These are phyloP conservation scores for Eulithis prunata DNA, from an alignment of 2,888 invertebrate species.

Conservation along the genomic window DNA sequence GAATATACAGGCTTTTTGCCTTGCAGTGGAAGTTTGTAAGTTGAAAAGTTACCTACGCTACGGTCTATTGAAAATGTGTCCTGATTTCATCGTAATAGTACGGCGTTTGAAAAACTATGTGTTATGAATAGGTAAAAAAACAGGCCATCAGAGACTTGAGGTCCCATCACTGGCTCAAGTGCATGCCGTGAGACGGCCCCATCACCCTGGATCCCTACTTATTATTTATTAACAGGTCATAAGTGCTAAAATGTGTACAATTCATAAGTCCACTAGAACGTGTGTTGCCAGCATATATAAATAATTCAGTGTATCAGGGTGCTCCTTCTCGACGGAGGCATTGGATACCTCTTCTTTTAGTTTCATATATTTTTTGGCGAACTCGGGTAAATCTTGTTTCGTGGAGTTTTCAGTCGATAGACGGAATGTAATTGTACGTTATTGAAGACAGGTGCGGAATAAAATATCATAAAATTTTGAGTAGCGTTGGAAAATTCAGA, in stretches of 20 bases:
- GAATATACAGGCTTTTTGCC: neutral
- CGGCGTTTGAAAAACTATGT: neutral
- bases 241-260: slow-evolving; percentile 82
- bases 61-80: neutral
- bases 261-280: slow-evolving; percentile 73
- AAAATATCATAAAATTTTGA: slow-evolving; percentile 34
- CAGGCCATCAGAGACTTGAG: neutral
- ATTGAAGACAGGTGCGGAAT: slow-evolving; percentile 39
- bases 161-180: slow-evolving; percentile 19
- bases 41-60: neutral
- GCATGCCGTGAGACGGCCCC: slow-evolving; percentile 66
- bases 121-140: neutral
- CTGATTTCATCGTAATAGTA: neutral
- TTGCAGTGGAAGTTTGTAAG: neutral
- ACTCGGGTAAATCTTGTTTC: slow-evolving; percentile 38
- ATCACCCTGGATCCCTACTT: slow-evolving; percentile 67
- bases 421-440: slow-evolving; percentile 39
- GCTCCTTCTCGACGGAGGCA: slow-evolving; percentile 30
- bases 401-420: slow-evolving; percentile 40
- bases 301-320: slow-evolving; percentile 66
- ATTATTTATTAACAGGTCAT: slow-evolving; percentile 82
- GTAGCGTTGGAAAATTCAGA: slow-evolving; percentile 29
- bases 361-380: slow-evolving; percentile 36
- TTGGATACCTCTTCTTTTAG: slow-evolving; percentile 32
- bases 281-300: slow-evolving; percentile 66